phyloP scores from a whole-genome alignment of 2,113 vertebrate species.

The Megaleporinus macrocephalus region DNA sequence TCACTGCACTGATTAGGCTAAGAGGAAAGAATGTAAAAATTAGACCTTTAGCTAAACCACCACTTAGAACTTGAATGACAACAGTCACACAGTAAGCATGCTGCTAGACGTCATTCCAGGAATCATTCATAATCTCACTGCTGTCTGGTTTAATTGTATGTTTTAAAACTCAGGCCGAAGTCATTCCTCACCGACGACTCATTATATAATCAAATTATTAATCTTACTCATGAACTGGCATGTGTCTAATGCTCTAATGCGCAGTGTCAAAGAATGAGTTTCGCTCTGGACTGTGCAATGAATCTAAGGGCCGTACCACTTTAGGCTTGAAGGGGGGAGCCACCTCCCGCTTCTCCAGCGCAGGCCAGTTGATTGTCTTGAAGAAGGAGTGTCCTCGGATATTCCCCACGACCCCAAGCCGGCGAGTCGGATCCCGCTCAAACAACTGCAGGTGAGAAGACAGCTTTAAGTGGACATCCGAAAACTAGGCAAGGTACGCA shows the following conservation, averaged over 20 bases:
- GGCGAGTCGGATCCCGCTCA: conserved; percentile 87
- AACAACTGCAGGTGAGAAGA: conserved; percentile 81
- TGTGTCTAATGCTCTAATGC: neutral
- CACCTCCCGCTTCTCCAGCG: conserved; percentile 84
- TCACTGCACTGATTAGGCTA: too few species aligned
- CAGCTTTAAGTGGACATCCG: neutral
- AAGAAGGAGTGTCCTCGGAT: conserved; percentile 90
- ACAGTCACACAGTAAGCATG: neutral
- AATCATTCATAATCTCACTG: neutral
- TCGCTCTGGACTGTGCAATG: neutral
- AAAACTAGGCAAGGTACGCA: neutral
- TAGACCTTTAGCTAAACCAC: neutral
- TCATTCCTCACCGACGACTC: neutral
- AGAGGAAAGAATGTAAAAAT: too few species aligned
- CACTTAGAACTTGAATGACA: neutral
- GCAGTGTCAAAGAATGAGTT: neutral
- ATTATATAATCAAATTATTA: neutral
- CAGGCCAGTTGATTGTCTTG: conserved; percentile 90
- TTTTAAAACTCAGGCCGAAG: neutral
- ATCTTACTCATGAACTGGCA: too few species aligned
- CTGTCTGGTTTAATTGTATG: neutral
- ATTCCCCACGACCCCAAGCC: conserved; percentile 90
- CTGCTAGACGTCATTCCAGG: neutral
- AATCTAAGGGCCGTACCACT: conserved; percentile 82
- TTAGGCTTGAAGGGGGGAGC: conserved; percentile 96